A percentile compares a stretch with the other conserved stretches of the same genome.
Conservation (phyloP, 2,113 vertebrate species). For the Candoia aspera region DNA sequence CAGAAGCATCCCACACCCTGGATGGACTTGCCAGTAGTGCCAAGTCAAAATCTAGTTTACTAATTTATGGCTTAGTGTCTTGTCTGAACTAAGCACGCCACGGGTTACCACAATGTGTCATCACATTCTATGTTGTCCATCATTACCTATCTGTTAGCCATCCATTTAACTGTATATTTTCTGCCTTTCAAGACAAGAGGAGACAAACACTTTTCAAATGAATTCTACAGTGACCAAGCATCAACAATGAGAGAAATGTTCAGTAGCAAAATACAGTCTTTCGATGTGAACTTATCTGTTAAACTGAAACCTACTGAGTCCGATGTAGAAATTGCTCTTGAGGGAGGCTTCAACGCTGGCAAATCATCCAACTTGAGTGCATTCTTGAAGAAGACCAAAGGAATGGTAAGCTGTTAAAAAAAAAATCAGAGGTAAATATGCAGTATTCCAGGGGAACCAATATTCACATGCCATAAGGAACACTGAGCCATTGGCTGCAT, state of each 20-base stretch:
- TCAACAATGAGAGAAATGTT: slow-evolving; percentile 72
- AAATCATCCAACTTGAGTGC: slow-evolving; percentile 56
- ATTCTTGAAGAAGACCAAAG: slow-evolving; percentile 42
- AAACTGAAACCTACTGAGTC: slow-evolving; percentile 71
- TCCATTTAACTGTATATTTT: neutral
- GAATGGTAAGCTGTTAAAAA: slow-evolving; percentile 70
- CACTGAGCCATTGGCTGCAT: neutral
- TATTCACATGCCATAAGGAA: neutral
- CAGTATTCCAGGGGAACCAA: neutral
- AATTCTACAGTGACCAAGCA: slow-evolving; percentile 74
- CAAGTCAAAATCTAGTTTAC: neutral
- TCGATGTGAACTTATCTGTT: slow-evolving; percentile 65
- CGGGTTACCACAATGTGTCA: neutral
- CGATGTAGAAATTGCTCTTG: neutral
- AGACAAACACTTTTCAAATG: slow-evolving; percentile 77
- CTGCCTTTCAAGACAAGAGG: slow-evolving; percentile 75
- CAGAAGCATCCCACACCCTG: neutral
- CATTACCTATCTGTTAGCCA: neutral
- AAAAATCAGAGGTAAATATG: neutral
- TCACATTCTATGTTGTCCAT: neutral
- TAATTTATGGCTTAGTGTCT: neutral
- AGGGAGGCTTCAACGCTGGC: fast-evolving
- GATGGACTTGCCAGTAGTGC: neutral
- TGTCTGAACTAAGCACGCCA: neutral
- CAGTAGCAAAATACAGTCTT: slow-evolving; percentile 13